Percentiles rank a stretch among this genome's conserved stretches.
Conservation (phyloP, 2,888 invertebrate genomes). For the Meandrusa payeni region DNA sequence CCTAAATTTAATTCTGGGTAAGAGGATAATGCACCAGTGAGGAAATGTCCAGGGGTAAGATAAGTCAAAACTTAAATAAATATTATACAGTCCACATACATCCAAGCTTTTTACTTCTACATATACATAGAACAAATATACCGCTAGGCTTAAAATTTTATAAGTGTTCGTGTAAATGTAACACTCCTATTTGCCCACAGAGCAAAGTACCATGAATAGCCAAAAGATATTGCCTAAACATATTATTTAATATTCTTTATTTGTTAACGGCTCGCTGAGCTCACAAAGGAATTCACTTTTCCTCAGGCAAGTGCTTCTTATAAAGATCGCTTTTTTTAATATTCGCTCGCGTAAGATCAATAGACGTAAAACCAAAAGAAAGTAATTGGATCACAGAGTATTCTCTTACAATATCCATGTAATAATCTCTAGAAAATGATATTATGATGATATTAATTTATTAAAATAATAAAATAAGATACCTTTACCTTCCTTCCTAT, state of each 20-base stretch:
- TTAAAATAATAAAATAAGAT: no score
- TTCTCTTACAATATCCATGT: background rate
- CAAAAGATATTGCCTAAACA: slow-evolving; percentile 1
- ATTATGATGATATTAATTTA: no score
- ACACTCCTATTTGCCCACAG: background rate
- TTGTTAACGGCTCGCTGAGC: slow-evolving; percentile 17
- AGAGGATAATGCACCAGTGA: no score
- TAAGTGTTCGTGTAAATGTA: no score
- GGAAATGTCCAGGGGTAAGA: no score
- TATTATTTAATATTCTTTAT: slow-evolving; percentile 18
- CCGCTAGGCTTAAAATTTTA: no score
- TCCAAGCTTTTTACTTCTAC: no score
- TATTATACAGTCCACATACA: no score
- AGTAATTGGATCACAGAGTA: slow-evolving; percentile 15
- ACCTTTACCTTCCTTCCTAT: no score
- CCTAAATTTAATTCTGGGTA: no score
- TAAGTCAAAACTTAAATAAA: no score
- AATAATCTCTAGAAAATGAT: background rate
- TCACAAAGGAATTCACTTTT: slow-evolving; percentile 18
- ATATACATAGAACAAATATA: no score
- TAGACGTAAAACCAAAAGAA: slow-evolving; percentile 9
- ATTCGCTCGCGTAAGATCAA: slow-evolving; percentile 12
- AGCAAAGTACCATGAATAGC: background rate
- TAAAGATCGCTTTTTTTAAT: slow-evolving; percentile 14
- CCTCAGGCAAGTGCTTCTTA: slow-evolving; percentile 2